Evolutionary conservation across 2,888 invertebrate genomes (phyloP).

Genomic region (Leptinotarsa peninsularis): DNA sequence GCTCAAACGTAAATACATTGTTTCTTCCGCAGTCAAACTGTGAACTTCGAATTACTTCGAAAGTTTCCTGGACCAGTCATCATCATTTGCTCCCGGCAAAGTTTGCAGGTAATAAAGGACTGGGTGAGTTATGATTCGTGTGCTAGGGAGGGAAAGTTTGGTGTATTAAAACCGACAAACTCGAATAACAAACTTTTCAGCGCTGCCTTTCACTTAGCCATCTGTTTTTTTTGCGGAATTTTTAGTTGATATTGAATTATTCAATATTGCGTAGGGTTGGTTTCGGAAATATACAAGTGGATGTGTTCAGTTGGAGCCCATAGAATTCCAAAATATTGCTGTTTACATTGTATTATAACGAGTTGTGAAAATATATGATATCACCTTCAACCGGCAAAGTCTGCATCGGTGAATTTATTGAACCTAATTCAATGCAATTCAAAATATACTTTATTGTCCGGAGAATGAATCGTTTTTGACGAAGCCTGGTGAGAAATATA

Average conservation of each 20-base stretch:
- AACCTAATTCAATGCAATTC: too few species aligned
- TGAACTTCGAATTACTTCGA: slow-evolving; percentile 3
- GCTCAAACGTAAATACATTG: neutral
- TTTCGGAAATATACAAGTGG: too few species aligned
- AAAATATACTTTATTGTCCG: too few species aligned
- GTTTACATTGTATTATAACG: too few species aligned
- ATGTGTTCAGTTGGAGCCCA: too few species aligned
- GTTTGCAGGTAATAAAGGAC: slow-evolving; percentile 42
- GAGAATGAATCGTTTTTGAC: too few species aligned
- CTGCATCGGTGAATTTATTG: too few species aligned
- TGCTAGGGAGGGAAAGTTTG: slow-evolving; percentile 37
- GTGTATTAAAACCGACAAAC: slow-evolving; percentile 40
- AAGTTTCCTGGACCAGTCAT: slow-evolving; percentile 33
- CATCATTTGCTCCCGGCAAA: slow-evolving; percentile 39
- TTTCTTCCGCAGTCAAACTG: slow-evolving; percentile 3
- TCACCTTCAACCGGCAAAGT: too few species aligned
- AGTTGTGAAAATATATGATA: too few species aligned
- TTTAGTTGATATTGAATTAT: neutral
- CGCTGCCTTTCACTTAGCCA: neutral
- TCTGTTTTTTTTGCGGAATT: neutral
- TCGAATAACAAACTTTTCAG: slow-evolving; percentile 23
- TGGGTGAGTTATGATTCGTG: slow-evolving; percentile 38
- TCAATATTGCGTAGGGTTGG: neutral
- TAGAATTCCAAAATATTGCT: too few species aligned
- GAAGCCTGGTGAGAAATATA: too few species aligned